These are phyloP conservation scores for Sturmia bella DNA, from an alignment of 2,888 invertebrate species.

Conservation along the genomic window DNA sequence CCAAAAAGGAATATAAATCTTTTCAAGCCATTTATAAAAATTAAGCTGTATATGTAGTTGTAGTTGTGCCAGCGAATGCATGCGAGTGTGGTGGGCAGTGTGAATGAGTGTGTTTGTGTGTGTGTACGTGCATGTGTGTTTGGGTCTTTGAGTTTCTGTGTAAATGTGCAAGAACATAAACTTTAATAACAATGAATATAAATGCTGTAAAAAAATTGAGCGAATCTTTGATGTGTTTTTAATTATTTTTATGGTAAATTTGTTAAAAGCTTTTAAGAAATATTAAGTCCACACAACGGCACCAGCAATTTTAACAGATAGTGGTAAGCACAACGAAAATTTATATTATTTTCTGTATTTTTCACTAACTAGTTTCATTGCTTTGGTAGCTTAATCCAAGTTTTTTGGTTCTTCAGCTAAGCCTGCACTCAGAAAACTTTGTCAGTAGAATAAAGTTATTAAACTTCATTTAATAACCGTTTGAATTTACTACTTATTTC, in stretches of 20 bases:
- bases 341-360: too few species aligned
- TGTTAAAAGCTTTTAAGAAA: conserved; percentile 64
- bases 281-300: conserved; percentile 3
- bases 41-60: conserved; percentile 59
- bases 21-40: conserved; percentile 68
- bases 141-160: conserved; percentile 2
- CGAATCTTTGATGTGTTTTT: conserved; percentile 60
- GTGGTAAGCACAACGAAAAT: too few species aligned
- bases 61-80: neutral
- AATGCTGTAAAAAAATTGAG: conserved; percentile 32
- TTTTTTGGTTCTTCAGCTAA: too few species aligned
- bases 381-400: too few species aligned
- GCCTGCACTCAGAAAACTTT: too few species aligned
- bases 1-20: conserved; percentile 67
- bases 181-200: conserved; percentile 44
- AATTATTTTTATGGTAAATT: conserved; percentile 68
- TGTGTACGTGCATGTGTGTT: neutral
- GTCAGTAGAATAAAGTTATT: too few species aligned
- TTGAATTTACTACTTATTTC: too few species aligned
- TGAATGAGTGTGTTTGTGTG: neutral
- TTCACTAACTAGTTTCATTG: neutral
- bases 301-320: conserved; percentile 10
- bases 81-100: neutral
- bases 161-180: conserved; percentile 44
- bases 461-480: too few species aligned